Evolutionary conservation across 2,797 vertebrate genomes (phyloP).

Genomic region (Mus minutoides): DNA sequence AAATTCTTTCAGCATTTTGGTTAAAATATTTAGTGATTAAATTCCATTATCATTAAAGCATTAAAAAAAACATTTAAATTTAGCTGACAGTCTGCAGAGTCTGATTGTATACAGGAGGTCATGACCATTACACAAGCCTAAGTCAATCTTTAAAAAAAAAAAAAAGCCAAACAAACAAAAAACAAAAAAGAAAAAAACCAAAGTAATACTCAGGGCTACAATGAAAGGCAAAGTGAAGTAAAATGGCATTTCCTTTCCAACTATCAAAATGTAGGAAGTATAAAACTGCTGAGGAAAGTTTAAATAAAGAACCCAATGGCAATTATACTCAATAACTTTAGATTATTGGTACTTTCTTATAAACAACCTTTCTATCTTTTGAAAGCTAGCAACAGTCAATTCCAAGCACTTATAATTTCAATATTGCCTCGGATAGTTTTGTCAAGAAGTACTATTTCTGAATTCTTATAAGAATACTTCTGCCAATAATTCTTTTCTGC

Average conservation of each 20-base stretch:
- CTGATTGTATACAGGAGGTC: conserved; percentile 59
- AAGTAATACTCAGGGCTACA: background rate
- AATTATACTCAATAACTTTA: conserved; percentile 30
- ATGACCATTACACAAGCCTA: conserved; percentile 38
- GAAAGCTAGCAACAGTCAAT: background rate
- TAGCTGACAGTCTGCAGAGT: conserved; percentile 43
- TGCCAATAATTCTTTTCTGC: background rate
- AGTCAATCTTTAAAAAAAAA: conserved; percentile 18
- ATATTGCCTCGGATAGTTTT: background rate
- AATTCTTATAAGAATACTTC: conserved; percentile 19
- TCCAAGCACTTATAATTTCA: background rate
- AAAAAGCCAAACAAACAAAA: background rate
- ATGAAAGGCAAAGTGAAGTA: conserved; percentile 60
- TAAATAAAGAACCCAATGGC: background rate
- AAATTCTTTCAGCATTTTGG: conserved; percentile 79
- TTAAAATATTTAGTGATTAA: conserved; percentile 64
- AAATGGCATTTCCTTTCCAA: conserved; percentile 38
- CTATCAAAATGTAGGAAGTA: background rate
- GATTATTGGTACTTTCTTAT: conserved; percentile 40
- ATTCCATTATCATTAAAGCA: conserved; percentile 65
- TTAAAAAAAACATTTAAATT: conserved; percentile 58
- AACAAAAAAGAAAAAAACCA: background rate
- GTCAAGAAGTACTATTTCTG: background rate
- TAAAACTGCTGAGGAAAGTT: conserved; percentile 15
- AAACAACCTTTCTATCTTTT: conserved; percentile 11